Conservation (phyloP, 2,888 invertebrate genomes). For the Zhengitettix transpicula region DNA sequence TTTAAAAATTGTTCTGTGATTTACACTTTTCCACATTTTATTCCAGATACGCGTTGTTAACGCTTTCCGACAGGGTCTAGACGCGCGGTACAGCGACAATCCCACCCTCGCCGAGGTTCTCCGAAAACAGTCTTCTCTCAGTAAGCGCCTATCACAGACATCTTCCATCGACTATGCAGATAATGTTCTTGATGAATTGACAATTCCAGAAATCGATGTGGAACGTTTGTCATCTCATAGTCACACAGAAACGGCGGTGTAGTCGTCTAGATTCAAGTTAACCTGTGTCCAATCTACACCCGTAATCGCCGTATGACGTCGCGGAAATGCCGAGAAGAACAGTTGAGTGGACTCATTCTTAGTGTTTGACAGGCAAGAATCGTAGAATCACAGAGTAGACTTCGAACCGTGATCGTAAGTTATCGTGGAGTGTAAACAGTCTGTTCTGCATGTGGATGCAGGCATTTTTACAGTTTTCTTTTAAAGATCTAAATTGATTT, state of each 20-base stretch:
- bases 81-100: constrained; percentile 83
- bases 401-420: too few relatives aligned
- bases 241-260: constrained; percentile 90
- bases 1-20: too few relatives aligned
- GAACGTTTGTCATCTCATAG: constrained; percentile 84
- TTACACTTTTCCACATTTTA: constrained; percentile 13
- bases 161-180: constrained; percentile 86
- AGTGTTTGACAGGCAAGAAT: not conserved
- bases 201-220: constrained; percentile 82
- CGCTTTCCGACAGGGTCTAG: constrained; percentile 99
- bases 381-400: too few relatives aligned
- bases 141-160: constrained; percentile 80
- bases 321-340: too few relatives aligned
- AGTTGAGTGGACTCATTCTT: too few relatives aligned
- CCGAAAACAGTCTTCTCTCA: constrained; percentile 83
- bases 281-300: constrained; percentile 1
- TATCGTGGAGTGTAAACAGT: too few relatives aligned
- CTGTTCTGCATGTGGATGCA: not conserved
- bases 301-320: not conserved
- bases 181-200: constrained; percentile 72
- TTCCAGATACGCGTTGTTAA: constrained; percentile 99
- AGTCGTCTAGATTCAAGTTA: constrained; percentile 21
- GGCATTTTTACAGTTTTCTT: not conserved
- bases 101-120: constrained; percentile 84
- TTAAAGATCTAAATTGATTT: not conserved